These are phyloP conservation scores for Mesaphorura yosii DNA, from an alignment of 1,140 invertebrate species.

Conservation along the genomic window DNA sequence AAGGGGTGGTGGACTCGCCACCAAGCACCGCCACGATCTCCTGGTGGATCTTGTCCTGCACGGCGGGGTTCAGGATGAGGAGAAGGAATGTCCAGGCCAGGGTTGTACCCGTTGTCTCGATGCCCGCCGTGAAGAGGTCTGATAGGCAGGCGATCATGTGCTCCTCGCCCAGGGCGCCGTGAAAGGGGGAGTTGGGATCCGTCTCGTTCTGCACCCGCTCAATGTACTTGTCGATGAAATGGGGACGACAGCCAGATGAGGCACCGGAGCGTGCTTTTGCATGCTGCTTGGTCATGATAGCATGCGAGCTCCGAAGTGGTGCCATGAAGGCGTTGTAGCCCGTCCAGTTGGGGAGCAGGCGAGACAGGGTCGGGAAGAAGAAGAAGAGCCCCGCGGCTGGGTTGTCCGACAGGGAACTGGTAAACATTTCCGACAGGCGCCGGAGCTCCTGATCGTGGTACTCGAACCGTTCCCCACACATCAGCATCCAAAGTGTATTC, in stretches of 20 bases:
- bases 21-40: constrained; percentile 48
- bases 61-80: constrained; percentile 43
- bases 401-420: no score
- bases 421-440: no score
- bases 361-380: neutral
- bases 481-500: no score
- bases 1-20: constrained; percentile 33
- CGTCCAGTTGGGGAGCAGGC: neutral
- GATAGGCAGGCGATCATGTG: constrained; percentile 33
- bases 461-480: no score
- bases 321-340: neutral
- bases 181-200: constrained; percentile 13
- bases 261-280: no score
- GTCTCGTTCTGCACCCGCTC: neutral
- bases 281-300: neutral
- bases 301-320: no score
- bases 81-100: constrained; percentile 47
- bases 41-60: constrained; percentile 45
- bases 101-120: constrained; percentile 50
- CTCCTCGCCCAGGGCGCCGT: no score
- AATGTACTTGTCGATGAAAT: constrained; percentile 1
- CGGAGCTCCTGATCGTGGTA: no score
- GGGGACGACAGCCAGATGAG: neutral
- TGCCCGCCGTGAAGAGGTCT: constrained; percentile 51
- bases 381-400: no score